Evolutionary conservation across 1,140 invertebrate species (phyloP), one percentile per base, ranked within the genome.

Genomic region (Hycleus phaleratus): DNA sequence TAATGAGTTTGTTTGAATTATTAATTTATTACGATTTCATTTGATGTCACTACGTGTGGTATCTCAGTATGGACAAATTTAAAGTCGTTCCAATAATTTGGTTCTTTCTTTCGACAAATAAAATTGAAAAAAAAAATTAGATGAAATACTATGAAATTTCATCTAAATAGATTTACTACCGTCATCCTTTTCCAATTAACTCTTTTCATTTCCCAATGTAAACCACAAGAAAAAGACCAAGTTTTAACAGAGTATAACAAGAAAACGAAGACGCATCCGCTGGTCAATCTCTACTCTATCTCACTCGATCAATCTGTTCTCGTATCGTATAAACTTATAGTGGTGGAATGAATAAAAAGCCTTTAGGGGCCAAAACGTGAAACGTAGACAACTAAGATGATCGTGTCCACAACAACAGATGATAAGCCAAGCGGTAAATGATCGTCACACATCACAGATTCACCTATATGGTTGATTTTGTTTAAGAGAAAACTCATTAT

Each of bases 1-100:
- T 68, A 68, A 70, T 67, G 68, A 70, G 60, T 70, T 65, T 68
- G 64, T 66, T 64, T 68, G 66, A 68, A 65, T 68, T 67, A 68
- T 68, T 70, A 70, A 70, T 70, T 70, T 67, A 67, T 64, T 62
- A 65, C 55, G 60, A 62, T 60, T 63, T 55, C 56, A 58, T 62
- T 59, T 58, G 24, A 6, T 38, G 9, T 42, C 32, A 7, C 32
- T 32, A 32, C 32, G 7, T 7, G 32, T 32, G 32, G 7, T 32
- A 32, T 7, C 7, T 32, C 4, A 32, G 7, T 32, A 7, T 32
- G 32, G 32, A 32, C 32, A 32, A 32, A 32, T 32, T 32, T 32
- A 32, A 32, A 32, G 4, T 32, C 18, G 18, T 18, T 18, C 18
- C 18, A 18, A 18, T 18, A 18, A 18, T 18, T 18, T 2, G 18